These are phyloP conservation scores for Trilocha varians DNA, from an alignment of 2,888 invertebrate species.

Conservation along the genomic window DNA sequence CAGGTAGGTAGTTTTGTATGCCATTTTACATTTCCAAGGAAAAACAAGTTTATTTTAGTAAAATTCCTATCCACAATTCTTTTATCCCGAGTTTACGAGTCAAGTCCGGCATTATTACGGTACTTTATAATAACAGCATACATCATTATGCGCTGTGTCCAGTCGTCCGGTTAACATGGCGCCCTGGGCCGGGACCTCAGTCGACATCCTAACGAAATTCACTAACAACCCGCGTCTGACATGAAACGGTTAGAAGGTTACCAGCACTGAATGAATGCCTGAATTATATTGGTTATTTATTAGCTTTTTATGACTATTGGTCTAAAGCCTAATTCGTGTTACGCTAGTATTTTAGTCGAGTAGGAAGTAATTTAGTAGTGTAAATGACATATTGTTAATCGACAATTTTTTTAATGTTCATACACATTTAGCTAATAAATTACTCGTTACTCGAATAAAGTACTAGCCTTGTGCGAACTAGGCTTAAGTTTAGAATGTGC, in stretches of 20 bases:
- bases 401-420: no score
- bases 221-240: constrained; percentile 17
- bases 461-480: no score
- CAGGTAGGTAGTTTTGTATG: no score
- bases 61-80: background rate
- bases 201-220: constrained; percentile 27
- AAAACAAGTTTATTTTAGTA: background rate
- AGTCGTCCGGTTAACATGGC: constrained; percentile 39
- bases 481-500: no score
- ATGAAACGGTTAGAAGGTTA: background rate
- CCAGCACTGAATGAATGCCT: background rate
- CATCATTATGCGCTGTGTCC: constrained; percentile 58
- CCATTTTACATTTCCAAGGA: no score
- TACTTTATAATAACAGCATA: constrained; percentile 54
- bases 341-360: no score
- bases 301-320: no score
- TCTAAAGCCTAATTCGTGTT: no score
- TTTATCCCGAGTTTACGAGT: background rate
- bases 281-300: background rate
- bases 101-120: constrained; percentile 44
- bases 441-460: no score
- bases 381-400: no score
- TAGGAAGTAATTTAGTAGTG: no score
- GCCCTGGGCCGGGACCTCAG: constrained; percentile 2
- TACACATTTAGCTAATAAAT: no score